Percentiles rank a stretch among this genome's conserved stretches.
Evolutionary conservation across 2,113 vertebrate genomes (phyloP).

Genomic region (Datnioides undecimradiatus): DNA sequence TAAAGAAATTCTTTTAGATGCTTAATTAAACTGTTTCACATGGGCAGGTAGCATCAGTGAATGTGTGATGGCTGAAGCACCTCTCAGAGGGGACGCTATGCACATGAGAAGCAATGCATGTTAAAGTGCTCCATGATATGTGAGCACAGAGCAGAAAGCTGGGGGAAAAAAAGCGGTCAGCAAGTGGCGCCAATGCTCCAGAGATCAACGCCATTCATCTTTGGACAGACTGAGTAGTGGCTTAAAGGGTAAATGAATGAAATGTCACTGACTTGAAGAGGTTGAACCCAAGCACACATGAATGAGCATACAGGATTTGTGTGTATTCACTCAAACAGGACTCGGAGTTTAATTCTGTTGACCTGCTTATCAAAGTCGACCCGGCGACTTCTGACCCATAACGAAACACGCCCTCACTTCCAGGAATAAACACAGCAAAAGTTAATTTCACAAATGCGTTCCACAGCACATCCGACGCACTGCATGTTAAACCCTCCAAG

Average conservation of each 20-base stretch:
- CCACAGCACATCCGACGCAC: background rate
- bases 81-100: background rate
- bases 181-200: conserved; percentile 45
- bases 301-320: background rate
- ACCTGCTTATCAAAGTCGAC: conserved; percentile 50
- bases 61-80: background rate
- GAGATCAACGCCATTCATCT: background rate
- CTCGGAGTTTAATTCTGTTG: conserved; percentile 3
- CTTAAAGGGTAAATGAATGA: background rate
- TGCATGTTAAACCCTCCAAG: conserved; percentile 58
- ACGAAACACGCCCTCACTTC: conserved; percentile 11
- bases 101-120: background rate
- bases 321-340: background rate
- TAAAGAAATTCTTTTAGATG: too few relatives aligned
- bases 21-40: background rate
- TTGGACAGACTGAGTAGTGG: background rate
- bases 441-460: conserved; percentile 43
- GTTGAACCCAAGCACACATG: background rate
- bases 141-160: background rate
- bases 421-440: conserved; percentile 24
- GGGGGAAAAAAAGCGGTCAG: conserved; percentile 20
- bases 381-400: conserved; percentile 23
- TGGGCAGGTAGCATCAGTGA: background rate
- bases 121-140: background rate
- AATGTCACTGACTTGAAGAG: background rate